A percentile compares a stretch with the other conserved stretches of the same genome.
These are phyloP conservation scores for Pseudocheirus occidentalis DNA, from an alignment of 2,797 vertebrate genomes.

Conservation along the genomic window DNA sequence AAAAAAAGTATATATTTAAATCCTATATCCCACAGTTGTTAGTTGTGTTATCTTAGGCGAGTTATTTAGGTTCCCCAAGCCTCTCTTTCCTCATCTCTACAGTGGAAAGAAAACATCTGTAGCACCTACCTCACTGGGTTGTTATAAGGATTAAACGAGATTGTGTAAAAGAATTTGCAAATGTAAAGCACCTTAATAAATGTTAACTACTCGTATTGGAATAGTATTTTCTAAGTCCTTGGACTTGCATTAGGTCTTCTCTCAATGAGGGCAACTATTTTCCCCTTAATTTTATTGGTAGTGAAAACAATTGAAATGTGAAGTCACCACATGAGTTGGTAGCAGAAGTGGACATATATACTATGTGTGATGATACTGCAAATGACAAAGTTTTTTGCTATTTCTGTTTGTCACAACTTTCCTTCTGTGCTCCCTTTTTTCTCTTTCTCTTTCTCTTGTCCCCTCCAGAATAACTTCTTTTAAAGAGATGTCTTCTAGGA, in stretches of 20 bases:
- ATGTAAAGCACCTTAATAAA: background rate
- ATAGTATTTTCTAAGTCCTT: background rate
- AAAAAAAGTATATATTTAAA: background rate
- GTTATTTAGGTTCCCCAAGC: background rate
- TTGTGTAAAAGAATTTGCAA: background rate
- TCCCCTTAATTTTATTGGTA: background rate
- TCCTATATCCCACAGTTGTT: background rate
- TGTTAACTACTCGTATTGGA: background rate
- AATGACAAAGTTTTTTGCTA: slow-evolving; percentile 17
- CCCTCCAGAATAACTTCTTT: slow-evolving; percentile 43
- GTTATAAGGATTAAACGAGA: background rate
- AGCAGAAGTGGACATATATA: background rate
- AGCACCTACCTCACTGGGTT: background rate
- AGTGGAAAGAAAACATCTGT: background rate
- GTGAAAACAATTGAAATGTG: background rate
- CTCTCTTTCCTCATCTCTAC: background rate
- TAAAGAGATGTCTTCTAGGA: slow-evolving; percentile 48
- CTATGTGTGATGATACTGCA: background rate
- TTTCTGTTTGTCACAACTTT: slow-evolving; percentile 61
- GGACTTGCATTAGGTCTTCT: background rate
- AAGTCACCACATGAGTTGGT: background rate
- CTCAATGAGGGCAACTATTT: background rate
- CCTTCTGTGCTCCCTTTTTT: slow-evolving; percentile 52
- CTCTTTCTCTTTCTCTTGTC: slow-evolving; percentile 53
- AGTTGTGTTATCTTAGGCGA: background rate